Percentiles rank a stretch among this genome's conserved stretches.
These are phyloP conservation scores for Vireo altiloquus DNA, from an alignment of 2,113 vertebrate species.

Conservation along the genomic window DNA sequence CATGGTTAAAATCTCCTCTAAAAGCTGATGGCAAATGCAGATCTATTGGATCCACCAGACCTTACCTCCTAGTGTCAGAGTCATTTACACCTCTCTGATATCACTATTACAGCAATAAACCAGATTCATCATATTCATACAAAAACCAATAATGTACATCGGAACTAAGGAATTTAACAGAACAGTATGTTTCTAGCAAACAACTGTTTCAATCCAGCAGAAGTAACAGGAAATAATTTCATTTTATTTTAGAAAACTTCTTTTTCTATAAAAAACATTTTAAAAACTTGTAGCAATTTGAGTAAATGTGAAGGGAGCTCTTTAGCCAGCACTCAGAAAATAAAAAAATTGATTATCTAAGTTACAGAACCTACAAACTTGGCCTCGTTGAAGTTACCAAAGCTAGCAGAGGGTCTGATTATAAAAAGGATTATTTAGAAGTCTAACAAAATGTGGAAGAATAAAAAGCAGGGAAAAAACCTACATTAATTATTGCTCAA, in stretches of 20 bases:
- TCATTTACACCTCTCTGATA: background rate
- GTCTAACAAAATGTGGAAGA: background rate
- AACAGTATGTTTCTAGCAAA: constrained; percentile 42
- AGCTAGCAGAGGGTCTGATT: background rate
- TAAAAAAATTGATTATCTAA: constrained; percentile 60
- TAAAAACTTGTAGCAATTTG: constrained; percentile 43
- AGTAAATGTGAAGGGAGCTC: constrained; percentile 25
- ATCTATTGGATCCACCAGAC: background rate
- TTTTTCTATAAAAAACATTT: constrained; percentile 27
- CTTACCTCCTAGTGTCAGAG: background rate
- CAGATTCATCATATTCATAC: background rate
- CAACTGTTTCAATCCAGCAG: constrained; percentile 43
- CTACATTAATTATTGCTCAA: background rate
- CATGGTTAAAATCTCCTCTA: background rate
- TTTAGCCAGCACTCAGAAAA: constrained; percentile 56
- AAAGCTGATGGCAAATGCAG: background rate
- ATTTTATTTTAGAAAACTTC: constrained; percentile 1
- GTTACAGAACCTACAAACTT: constrained; percentile 9
- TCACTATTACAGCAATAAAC: background rate
- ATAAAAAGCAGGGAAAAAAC: background rate
- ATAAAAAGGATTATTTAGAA: constrained; percentile 19
- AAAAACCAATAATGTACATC: background rate
- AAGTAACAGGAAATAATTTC: constrained; percentile 28
- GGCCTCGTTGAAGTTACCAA: constrained; percentile 20
- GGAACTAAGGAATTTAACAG: constrained; percentile 43